Evolutionary conservation across 2,113 vertebrate species (phyloP).

Genomic region (Rhineura floridana): DNA sequence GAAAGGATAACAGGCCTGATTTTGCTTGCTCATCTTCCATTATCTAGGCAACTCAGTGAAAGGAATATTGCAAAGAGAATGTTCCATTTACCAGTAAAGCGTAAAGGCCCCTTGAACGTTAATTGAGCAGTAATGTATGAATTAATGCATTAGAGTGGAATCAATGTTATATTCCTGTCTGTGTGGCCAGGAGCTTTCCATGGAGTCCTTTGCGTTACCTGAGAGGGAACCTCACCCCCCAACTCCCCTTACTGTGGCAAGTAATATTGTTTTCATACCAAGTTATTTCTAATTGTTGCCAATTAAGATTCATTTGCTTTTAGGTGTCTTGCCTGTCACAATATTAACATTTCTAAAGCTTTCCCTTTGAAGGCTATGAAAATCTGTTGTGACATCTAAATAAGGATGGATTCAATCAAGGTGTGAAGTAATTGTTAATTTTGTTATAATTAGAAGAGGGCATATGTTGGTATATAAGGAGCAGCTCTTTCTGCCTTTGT

Average conservation of each 20-base stretch:
- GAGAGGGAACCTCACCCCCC: background rate
- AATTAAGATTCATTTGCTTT: constrained; percentile 80
- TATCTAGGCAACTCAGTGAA: constrained; percentile 31
- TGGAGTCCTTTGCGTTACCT: constrained; percentile 28
- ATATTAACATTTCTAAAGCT: constrained; percentile 79
- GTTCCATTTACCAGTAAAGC: constrained; percentile 55
- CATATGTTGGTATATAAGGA: constrained; percentile 74
- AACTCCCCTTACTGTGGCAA: constrained; percentile 25
- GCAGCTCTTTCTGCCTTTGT: constrained; percentile 49
- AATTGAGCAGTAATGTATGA: constrained; percentile 60
- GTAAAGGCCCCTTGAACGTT: constrained; percentile 44
- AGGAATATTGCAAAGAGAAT: constrained; percentile 49
- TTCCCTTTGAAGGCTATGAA: constrained; percentile 73
- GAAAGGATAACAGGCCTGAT: constrained; percentile 32
- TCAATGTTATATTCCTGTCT: constrained; percentile 50
- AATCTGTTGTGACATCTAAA: constrained; percentile 83
- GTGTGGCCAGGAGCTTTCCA: constrained; percentile 35
- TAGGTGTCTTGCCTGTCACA: constrained; percentile 79
- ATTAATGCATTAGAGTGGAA: constrained; percentile 52
- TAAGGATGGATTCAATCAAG: constrained; percentile 80
- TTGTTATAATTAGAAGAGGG: constrained; percentile 79
- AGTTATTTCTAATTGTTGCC: constrained; percentile 78
- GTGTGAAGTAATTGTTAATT: constrained; percentile 82
- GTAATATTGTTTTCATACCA: constrained; percentile 70
- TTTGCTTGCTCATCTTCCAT: constrained; percentile 43